Evolutionary conservation across 2,113 vertebrate genomes (phyloP), one percentile per base, ranked within the genome.

Genomic region (Gnathonemus longibarbis): DNA sequence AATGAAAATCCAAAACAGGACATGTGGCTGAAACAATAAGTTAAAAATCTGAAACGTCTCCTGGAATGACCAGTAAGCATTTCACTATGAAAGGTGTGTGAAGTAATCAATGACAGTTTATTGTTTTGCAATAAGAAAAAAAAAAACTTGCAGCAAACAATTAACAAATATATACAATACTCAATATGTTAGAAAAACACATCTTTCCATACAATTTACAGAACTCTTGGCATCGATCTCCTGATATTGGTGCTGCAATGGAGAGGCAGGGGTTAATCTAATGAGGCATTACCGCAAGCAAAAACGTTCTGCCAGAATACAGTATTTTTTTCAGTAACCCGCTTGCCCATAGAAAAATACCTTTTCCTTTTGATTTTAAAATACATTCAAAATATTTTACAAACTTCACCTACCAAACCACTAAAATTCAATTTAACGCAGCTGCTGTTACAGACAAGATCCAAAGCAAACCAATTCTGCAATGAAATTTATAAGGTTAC

Each of bases 131-230:
- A 90, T 49, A 90, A 89, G 31, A 70, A 31, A 70, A 13, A 84
- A 42, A 53, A 0, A 84, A 84, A 39, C 39, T 48, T 13, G 42
- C 46, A 49, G 48, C 62, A 15, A 90, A 88, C 89, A 46, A 91
- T 74, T 15, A 91, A 94, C 89, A 94, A 94, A 93, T 94, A 94
- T 95, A 83, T 95, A 95, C 94, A 94, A 93, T 91, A 93, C 88
- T 91, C 91, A 92, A 91, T 62, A 91, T 70, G 92, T 39, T 88
- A 88, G 53, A 70, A 84, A 53, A 89, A 84, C 84, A 77, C 91
- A 92, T 45, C 70, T 89, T 90, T 91, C 93, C 93, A 93, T 83
- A 94, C 91, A 90, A 94, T 94, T 94, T 95, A 95, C 94, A 95
- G 88, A 91, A 87, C 90, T 11, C 7, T 90, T 49, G 77, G 56